Evolutionary conservation across 2,797 vertebrate species (phyloP).

Genomic region (Psittacula echo): DNA sequence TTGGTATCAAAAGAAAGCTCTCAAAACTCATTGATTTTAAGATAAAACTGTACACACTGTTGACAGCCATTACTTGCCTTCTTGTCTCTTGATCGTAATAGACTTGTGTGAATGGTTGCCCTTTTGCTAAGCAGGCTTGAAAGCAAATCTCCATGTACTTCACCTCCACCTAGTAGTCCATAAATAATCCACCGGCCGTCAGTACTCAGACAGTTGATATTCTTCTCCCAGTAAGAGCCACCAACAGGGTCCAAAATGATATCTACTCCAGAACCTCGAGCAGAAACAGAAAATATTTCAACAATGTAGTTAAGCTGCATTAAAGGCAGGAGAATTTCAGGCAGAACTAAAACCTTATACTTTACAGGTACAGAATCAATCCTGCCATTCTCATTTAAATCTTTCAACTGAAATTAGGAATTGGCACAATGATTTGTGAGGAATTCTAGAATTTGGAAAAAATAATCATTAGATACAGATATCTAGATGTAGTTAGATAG

Average conservation of each 20-base stretch:
- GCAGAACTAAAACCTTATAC: background rate
- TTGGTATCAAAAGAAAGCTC: background rate
- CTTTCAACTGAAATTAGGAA: background rate
- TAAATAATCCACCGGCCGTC: conserved; percentile 89
- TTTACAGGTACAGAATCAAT: background rate
- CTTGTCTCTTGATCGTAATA: conserved; percentile 82
- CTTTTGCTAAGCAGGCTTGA: conserved; percentile 84
- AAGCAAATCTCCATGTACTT: conserved; percentile 82
- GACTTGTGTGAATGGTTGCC: conserved; percentile 82
- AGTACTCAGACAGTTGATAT: conserved; percentile 79
- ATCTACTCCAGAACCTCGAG: conserved; percentile 83
- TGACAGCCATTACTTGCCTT: conserved; percentile 66
- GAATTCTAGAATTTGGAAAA: background rate
- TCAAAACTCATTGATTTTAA: background rate
- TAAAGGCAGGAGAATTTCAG: background rate
- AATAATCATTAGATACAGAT: background rate
- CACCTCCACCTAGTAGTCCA: conserved; percentile 82
- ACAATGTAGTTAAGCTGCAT: background rate
- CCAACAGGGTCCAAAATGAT: conserved; percentile 89
- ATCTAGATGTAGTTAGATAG: background rate
- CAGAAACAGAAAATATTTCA: conserved; percentile 12
- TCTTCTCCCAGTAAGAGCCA: conserved; percentile 85
- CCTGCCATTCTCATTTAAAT: background rate
- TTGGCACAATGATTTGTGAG: background rate
- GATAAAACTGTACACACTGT: background rate